These are phyloP conservation scores for Pantelozetes paolii DNA, from an alignment of 2,888 invertebrate species.

Conservation along the genomic window DNA sequence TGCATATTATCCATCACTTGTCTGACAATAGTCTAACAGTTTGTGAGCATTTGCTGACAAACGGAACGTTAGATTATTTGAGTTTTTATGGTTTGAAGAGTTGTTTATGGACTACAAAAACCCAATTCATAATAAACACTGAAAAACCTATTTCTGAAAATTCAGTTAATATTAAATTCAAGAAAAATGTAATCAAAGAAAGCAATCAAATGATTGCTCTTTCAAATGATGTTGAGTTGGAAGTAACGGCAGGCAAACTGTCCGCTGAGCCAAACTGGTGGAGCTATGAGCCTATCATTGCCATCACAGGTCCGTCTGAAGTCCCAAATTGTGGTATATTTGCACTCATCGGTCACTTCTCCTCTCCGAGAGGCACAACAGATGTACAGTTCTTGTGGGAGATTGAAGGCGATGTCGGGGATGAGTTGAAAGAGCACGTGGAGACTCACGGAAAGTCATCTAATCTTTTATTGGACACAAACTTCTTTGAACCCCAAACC, in stretches of 20 bases:
- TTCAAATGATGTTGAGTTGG: slow-evolving; percentile 43
- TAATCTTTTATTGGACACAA: slow-evolving; percentile 42
- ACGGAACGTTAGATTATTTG: slow-evolving; percentile 45
- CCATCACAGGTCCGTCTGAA: slow-evolving; percentile 46
- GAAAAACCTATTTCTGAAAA: slow-evolving; percentile 45
- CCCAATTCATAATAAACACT: slow-evolving; percentile 47
- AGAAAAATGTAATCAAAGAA: slow-evolving; percentile 43
- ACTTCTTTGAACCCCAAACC: slow-evolving; percentile 43
- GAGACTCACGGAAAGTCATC: slow-evolving; percentile 30
- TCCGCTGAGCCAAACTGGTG: slow-evolving; percentile 41
- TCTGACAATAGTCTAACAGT: slow-evolving; percentile 16
- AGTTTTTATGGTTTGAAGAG: slow-evolving; percentile 43
- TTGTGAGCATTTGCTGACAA: slow-evolving; percentile 46
- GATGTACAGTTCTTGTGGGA: slow-evolving; percentile 43
- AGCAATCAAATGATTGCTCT: slow-evolving; percentile 44
- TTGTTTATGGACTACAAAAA: slow-evolving; percentile 49
- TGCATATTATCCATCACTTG: slow-evolving; percentile 42
- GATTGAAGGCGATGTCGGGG: slow-evolving; percentile 32
- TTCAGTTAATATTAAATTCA: slow-evolving; percentile 44
- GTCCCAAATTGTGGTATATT: slow-evolving; percentile 46
- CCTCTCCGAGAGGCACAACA: slow-evolving; percentile 46
- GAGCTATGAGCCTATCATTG: slow-evolving; percentile 42
- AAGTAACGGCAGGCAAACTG: slow-evolving; percentile 36
- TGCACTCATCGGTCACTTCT: slow-evolving; percentile 46
- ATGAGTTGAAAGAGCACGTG: slow-evolving; percentile 39